A percentile compares a stretch with the other conserved stretches of the same genome.
Conservation (phyloP, 2,113 vertebrate genomes). For the Ptilorrhoa leucosticta region DNA sequence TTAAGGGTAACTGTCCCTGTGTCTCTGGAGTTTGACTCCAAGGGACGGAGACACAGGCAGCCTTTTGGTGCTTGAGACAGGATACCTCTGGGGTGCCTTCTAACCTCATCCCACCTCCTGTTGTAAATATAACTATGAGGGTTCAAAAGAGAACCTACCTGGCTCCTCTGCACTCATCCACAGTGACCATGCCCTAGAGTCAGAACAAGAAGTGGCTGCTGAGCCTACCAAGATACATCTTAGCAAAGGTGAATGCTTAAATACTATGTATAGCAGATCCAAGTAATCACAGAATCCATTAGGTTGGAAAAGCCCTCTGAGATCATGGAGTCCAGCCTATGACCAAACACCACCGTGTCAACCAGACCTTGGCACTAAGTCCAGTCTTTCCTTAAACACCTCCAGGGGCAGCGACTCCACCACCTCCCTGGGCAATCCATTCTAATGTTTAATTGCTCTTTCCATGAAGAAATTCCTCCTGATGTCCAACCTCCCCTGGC, state of each 20-base stretch:
- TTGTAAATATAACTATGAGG: background rate
- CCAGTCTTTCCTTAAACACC: background rate
- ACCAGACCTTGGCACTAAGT: background rate
- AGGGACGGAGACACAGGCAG: background rate
- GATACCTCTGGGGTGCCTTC: background rate
- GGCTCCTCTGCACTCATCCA: background rate
- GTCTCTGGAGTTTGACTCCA: background rate
- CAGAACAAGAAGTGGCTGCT: background rate
- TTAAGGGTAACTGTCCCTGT: background rate
- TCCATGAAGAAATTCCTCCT: background rate
- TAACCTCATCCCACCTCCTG: background rate
- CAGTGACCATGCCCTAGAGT: background rate
- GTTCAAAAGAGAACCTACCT: background rate
- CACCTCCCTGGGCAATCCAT: background rate
- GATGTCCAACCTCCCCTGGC: background rate
- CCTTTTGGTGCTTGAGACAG: rapidly evolving
- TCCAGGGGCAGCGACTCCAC: background rate
- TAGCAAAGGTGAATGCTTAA: background rate
- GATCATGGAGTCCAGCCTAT: background rate
- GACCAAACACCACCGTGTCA: rapidly evolving
- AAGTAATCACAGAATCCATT: background rate
- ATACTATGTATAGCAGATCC: background rate
- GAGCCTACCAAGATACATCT: background rate
- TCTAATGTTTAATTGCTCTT: background rate
- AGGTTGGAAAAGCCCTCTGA: background rate